A percentile compares a stretch with the other conserved stretches of the same genome.
phyloP scores from a whole-genome alignment of 2,113 vertebrate genomes.

The Pelusios castaneus region DNA sequence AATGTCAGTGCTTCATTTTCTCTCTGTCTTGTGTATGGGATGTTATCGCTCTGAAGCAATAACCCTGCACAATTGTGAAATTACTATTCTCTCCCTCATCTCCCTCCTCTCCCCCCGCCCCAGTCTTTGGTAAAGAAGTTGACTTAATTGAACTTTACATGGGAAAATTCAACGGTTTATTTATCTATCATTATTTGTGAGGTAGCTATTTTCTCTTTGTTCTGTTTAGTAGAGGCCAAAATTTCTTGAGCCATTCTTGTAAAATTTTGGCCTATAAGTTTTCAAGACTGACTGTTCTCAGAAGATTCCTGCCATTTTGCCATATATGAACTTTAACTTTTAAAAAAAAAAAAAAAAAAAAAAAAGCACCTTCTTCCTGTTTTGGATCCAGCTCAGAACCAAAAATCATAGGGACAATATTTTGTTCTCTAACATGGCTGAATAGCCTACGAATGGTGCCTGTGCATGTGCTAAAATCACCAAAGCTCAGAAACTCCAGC shows the following conservation, averaged over 20 bases:
- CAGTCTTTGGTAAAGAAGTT: neutral
- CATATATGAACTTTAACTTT: neutral
- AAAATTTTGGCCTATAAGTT: neutral
- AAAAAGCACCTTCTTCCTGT: neutral
- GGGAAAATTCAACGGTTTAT: neutral
- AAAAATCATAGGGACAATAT: neutral
- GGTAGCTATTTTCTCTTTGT: neutral
- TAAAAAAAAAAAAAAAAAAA: no score
- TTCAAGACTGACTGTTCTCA: neutral
- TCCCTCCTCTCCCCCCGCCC: neutral
- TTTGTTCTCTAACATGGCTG: neutral
- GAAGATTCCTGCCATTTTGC: neutral
- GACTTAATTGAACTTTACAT: neutral
- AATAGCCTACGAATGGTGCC: neutral
- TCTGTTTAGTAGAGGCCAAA: neutral
- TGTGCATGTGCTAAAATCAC: neutral
- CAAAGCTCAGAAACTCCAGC: neutral
- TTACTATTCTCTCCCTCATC: neutral
- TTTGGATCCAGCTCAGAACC: neutral
- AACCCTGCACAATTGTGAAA: rapidly evolving
- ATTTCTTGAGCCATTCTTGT: neutral
- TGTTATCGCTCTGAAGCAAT: neutral
- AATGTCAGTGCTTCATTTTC: neutral
- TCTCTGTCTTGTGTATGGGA: neutral
- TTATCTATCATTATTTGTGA: neutral